A percentile compares a stretch with the other conserved stretches of the same genome.
phyloP scores from a whole-genome alignment of 1,140 invertebrate genomes.

The Tyrophagus putrescentiae region DNA sequence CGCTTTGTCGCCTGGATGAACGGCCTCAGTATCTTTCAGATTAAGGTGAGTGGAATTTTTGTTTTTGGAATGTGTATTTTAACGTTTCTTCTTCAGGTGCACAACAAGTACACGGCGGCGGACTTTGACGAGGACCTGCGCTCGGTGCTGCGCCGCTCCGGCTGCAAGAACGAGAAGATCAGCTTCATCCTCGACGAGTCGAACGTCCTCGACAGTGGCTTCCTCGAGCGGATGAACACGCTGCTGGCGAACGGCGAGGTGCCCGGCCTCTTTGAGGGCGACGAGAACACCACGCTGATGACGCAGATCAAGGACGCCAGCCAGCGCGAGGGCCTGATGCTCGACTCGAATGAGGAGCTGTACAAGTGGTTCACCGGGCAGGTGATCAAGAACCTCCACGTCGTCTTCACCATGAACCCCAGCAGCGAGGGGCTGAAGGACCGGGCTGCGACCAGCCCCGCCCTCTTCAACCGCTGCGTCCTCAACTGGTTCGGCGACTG shows the following conservation, averaged over 20 bases:
- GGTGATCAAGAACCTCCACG: constrained; percentile 96
- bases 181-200: constrained; percentile 98
- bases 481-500: constrained; percentile 99
- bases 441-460: constrained; percentile 92
- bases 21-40: constrained; percentile 93
- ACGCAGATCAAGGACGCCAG: constrained; percentile 99
- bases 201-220: constrained; percentile 94
- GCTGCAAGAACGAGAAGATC: constrained; percentile 96
- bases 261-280: constrained; percentile 60
- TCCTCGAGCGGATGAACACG: constrained; percentile 98
- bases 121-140: constrained; percentile 98
- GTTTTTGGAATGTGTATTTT: constrained; percentile 44
- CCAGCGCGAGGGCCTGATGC: constrained; percentile 90
- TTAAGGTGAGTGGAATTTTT: constrained; percentile 43
- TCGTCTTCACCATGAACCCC: constrained; percentile 99
- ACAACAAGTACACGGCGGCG: constrained; percentile 95
- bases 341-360: constrained; percentile 93
- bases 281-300: constrained; percentile 97
- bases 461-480: constrained; percentile 93
- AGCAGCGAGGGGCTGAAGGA: constrained; percentile 94
- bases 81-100: constrained; percentile 38
- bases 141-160: constrained; percentile 75
- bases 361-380: constrained; percentile 95
- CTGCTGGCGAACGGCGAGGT: constrained; percentile 97
- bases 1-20: constrained; percentile 99